Percentiles rank a stretch among this genome's conserved stretches.
These are phyloP conservation scores for Alectoris magna DNA, from an alignment of 2,797 vertebrate genomes.

Conservation along the genomic window DNA sequence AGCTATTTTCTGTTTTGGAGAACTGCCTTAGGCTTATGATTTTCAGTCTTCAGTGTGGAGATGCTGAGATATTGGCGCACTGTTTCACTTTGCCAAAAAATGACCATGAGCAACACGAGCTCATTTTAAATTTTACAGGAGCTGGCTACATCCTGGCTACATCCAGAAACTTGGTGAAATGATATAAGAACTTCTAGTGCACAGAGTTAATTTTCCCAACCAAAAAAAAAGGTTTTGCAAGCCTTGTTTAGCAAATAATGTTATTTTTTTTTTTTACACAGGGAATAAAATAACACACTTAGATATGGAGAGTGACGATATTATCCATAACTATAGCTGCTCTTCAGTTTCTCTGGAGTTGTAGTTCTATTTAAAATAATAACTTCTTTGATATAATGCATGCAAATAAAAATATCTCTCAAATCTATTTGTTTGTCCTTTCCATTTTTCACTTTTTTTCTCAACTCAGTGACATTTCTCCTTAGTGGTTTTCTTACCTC, in stretches of 20 bases:
- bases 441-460: not conserved
- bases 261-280: not conserved
- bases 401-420: not conserved
- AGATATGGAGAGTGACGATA: not conserved
- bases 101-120: not conserved
- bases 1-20: not conserved
- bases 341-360: not conserved
- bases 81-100: not conserved
- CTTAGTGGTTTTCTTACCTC: not conserved
- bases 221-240: not conserved
- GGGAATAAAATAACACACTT: not conserved
- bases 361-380: not conserved
- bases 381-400: not conserved
- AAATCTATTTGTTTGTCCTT: not conserved
- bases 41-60: not conserved
- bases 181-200: not conserved
- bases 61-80: not conserved
- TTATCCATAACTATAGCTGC: not conserved
- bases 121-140: not conserved
- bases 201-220: not conserved
- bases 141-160: not conserved
- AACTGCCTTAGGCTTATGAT: not conserved
- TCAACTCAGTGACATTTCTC: fast-evolving
- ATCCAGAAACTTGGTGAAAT: not conserved
- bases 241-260: not conserved